Base-by-base conservation (phyloP, 2,113 vertebrate species). In the Gobio gobio region DNA sequence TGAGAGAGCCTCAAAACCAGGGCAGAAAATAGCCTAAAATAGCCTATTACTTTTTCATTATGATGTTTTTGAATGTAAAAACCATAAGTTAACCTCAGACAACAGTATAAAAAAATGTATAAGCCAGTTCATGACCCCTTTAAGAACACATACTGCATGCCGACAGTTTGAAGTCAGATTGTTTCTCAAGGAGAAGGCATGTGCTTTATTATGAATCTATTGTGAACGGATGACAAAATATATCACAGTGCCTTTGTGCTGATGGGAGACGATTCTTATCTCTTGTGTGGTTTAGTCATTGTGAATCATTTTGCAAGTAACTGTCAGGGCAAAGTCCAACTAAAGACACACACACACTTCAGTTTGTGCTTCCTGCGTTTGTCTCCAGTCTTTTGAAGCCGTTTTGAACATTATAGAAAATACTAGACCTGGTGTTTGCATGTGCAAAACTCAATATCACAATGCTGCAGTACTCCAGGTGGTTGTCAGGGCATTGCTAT, bases 251-350 rank as follows among this genome's bases (percentile, higher is more conserved):
- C 7, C 74, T 79, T 33, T 70, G 75, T 78, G 61, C 36, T 70
- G 66, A 43, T 43, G 66, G 20, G 18, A 43, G 43, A 43, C 2
- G 10, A 22, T 72, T 70, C 66, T 70, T 72, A 72, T 72, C 66
- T 40, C 64, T n/a, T 83, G 58, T 36, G 54, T 73, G 49, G 58
- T 76, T 82, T 68, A 26, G 56, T 54, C 22, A 16, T 14, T 78
- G 75, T 87, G 86, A 84, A 84, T 87, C 83, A 84, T 87, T 73
- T 75, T 40, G 43, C 73, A 51, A 63, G 64, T 73, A 79, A 36
- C 74, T 79, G 56, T 87, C 58, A 87, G 86, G 26, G 29, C 86
- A 87, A 87, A 87, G 68, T 87, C 24, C 84, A 20, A 40, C 77
- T 80, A n/a, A 66, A 59, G 74, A 74, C 33, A 75, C 78, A 63